Evolutionary conservation across 37 sponge, comb jelly and placozoan species (phyloP), one percentile per base, ranked within the genome.

Genomic region (Amphimedon queenslandica): DNA sequence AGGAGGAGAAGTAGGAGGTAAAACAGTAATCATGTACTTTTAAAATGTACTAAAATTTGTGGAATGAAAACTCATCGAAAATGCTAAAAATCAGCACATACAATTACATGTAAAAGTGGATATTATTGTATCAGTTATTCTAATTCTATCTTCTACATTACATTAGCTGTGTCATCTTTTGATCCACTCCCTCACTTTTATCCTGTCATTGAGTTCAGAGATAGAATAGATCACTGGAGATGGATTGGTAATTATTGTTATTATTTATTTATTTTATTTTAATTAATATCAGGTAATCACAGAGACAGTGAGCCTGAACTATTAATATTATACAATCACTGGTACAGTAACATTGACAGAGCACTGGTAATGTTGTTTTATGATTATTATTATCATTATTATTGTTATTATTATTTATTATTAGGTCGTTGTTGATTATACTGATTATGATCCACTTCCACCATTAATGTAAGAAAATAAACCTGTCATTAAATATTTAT

Each of bases 181-280:
- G 72, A 63, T 55, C 80, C 87, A 18, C 72, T 85, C 10, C 84
- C 92, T 20, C 79, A 77, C 60, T 92, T 92, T 71, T 40, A 73
- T 20, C 88, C 92, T 5, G 30, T 83, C 42, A 28, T 92, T 16
- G 92, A 92, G 63, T 87, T 92, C 70, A 75, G 84, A 56, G 92
- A 92, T 72, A 47, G 92, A 23, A 84, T 84, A 23, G 91, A 85
- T 63, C 84, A 90, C 74, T 92, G 93, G 88, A 84, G 72, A 74
- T 92, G 93, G 88, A 84, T 80, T 4, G 88, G 91, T 90, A 37
- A 25, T 71, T 64, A 18, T 57, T 27, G 41, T 3, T 57, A 25
- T 61, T 24, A n/a, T n/a, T n/a, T n/a, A n/a, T n/a, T n/a, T n/a
- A n/a, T n/a, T n/a, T n/a, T n/a, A 2, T 79, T 41, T 32, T 10